Evolutionary conservation across 2,888 invertebrate species (phyloP).

Genomic region (Chloromyia formosa): DNA sequence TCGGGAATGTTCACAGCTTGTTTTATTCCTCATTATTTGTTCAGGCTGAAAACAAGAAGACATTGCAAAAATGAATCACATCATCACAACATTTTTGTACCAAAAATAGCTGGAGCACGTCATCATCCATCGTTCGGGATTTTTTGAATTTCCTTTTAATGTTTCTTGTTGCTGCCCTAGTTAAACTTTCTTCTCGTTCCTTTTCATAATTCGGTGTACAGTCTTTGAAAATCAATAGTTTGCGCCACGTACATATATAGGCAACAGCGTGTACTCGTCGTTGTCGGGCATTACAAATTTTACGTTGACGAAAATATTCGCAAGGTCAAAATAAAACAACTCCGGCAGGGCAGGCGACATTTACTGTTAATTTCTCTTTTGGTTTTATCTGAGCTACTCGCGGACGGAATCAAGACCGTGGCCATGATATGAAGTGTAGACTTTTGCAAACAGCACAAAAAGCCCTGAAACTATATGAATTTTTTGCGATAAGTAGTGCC

Average conservation of each 20-base stretch:
- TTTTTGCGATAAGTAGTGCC: not conserved
- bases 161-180: conserved; percentile 14
- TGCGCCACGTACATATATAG: not conserved
- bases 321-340: conserved; percentile 14
- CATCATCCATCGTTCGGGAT: not conserved
- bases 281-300: conserved; percentile 7
- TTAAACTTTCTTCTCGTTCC: conserved; percentile 18
- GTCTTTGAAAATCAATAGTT: conserved; percentile 12
- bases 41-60: conserved; percentile 2
- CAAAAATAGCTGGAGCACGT: conserved; percentile 27
- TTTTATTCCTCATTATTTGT: conserved; percentile 15
- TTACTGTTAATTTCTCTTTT: not conserved
- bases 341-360: not conserved
- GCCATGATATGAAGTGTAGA: not conserved
- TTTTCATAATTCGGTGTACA: not conserved
- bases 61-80: conserved; percentile 11
- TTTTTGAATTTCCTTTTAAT: not conserved
- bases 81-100: conserved; percentile 1
- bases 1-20: no score
- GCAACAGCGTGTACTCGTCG: no score
- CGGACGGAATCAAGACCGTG: not conserved
- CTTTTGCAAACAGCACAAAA: not conserved
- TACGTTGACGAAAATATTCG: not conserved
- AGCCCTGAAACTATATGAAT: not conserved
- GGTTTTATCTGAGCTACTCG: not conserved